Percentiles rank a stretch among this genome's conserved stretches.
These are phyloP conservation scores for Chaetodon trifascialis DNA, from an alignment of 2,113 vertebrate species.

Conservation along the genomic window DNA sequence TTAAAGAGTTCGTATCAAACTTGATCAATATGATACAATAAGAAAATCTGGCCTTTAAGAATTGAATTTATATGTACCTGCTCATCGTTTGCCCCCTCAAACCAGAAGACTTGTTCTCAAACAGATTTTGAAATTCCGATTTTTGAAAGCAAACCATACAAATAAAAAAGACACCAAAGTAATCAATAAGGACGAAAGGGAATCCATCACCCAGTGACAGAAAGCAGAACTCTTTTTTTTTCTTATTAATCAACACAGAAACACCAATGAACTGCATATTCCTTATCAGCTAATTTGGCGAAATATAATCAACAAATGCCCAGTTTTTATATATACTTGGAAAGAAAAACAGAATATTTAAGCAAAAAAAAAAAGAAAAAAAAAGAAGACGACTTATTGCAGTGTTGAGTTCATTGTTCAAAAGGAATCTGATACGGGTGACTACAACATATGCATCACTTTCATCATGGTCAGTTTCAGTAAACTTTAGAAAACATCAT, in stretches of 20 bases:
- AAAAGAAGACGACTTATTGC: conserved; percentile 65
- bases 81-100: conserved; percentile 26
- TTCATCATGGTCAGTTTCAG: conserved; percentile 60
- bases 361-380: conserved; percentile 33
- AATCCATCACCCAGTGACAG: conserved; percentile 70
- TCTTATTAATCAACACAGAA: conserved; percentile 51
- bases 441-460: conserved; percentile 51
- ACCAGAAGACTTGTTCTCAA: conserved; percentile 20
- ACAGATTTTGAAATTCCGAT: conserved; percentile 37
- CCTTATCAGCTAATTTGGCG: conserved; percentile 71
- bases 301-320: conserved; percentile 58
- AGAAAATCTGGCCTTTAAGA: conserved; percentile 55
- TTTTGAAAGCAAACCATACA: conserved; percentile 40
- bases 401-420: conserved; percentile 33
- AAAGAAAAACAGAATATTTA: conserved; percentile 22
- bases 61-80: conserved; percentile 19
- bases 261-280: conserved; percentile 72
- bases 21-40: conserved; percentile 70
- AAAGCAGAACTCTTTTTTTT: conserved; percentile 37
- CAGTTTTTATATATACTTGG: conserved; percentile 17
- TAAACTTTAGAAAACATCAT: conserved; percentile 49
- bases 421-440: conserved; percentile 16
- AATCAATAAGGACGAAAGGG: conserved; percentile 49
- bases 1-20: conserved; percentile 66
- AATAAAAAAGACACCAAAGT: conserved; percentile 49